phyloP scores from a whole-genome alignment of 2,797 vertebrate species.

The Notolepis coatsorum region DNA sequence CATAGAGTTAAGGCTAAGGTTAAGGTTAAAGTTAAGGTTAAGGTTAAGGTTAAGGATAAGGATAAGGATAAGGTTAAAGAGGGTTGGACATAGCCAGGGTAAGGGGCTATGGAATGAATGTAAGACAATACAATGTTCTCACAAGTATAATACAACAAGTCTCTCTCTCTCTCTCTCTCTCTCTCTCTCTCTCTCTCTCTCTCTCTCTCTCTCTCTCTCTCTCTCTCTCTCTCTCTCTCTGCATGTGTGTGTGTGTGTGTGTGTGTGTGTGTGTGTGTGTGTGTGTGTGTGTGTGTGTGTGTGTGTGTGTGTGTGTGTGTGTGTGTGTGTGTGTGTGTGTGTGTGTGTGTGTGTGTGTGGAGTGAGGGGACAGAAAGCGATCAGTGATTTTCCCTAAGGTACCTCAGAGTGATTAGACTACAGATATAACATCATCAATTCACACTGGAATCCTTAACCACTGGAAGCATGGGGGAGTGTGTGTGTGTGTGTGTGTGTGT shows the following conservation, averaged over 20 bases:
- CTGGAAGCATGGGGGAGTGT: constrained; percentile 66
- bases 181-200: not conserved
- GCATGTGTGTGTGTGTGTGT: not conserved
- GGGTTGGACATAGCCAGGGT: too few species aligned
- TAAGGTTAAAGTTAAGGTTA: too few species aligned
- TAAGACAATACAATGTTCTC: too few species aligned
- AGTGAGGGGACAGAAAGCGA: constrained; percentile 71
- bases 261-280: not conserved
- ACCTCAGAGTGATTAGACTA: constrained; percentile 77
- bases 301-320: not conserved
- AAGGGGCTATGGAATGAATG: too few species aligned
- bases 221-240: constrained; percentile 8
- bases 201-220: constrained; percentile 42
- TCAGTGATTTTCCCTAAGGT: constrained; percentile 75
- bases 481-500: constrained; percentile 7
- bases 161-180: constrained; percentile 37
- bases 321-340: not conserved
- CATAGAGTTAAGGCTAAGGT: too few species aligned
- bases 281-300: constrained; percentile 12
- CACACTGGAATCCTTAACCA: constrained; percentile 76
- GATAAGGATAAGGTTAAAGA: too few species aligned
- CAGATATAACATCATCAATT: constrained; percentile 83
- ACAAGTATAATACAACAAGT: too few species aligned
- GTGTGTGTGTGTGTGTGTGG: constrained; percentile 13
- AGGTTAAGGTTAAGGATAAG: too few species aligned